Evolutionary conservation across 2,888 invertebrate species (phyloP).

Genomic region (Calameuta filiformis): DNA sequence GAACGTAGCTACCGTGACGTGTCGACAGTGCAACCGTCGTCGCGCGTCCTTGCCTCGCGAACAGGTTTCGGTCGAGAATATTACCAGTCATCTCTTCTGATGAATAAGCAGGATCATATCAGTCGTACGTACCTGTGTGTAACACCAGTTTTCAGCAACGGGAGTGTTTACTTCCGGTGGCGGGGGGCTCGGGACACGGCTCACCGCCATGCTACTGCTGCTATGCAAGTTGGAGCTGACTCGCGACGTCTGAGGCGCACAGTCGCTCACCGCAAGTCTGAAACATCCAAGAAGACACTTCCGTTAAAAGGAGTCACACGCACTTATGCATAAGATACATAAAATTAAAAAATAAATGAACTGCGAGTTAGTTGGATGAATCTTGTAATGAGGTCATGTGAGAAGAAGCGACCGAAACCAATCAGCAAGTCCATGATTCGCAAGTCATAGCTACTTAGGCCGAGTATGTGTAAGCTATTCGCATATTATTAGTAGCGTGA

Average conservation of each 20-base stretch:
- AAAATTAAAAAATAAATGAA: neutral
- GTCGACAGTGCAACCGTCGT: neutral
- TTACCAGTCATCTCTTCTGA: neutral
- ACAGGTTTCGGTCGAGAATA: neutral
- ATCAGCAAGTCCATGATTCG: neutral
- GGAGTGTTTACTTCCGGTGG: slow-evolving; percentile 96
- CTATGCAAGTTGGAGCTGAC: slow-evolving; percentile 84
- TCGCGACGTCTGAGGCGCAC: slow-evolving; percentile 88
- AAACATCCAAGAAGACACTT: slow-evolving; percentile 53
- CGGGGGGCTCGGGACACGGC: slow-evolving; percentile 95
- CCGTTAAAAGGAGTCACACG: neutral
- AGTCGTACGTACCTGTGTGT: slow-evolving; percentile 86
- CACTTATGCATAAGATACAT: neutral
- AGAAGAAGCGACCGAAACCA: neutral
- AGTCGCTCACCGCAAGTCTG: slow-evolving; percentile 85
- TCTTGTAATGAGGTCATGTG: neutral
- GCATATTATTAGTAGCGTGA: neutral
- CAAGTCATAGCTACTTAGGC: neutral
- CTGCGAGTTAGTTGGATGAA: neutral
- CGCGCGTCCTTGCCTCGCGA: neutral
- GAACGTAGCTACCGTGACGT: neutral
- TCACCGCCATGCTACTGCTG: slow-evolving; percentile 93
- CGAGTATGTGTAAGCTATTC: neutral
- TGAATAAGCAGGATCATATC: neutral
- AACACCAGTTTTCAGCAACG: slow-evolving; percentile 99